These are phyloP conservation scores for Semicossyphus pulcher DNA, from an alignment of 2,113 vertebrate genomes.

Conservation along the genomic window DNA sequence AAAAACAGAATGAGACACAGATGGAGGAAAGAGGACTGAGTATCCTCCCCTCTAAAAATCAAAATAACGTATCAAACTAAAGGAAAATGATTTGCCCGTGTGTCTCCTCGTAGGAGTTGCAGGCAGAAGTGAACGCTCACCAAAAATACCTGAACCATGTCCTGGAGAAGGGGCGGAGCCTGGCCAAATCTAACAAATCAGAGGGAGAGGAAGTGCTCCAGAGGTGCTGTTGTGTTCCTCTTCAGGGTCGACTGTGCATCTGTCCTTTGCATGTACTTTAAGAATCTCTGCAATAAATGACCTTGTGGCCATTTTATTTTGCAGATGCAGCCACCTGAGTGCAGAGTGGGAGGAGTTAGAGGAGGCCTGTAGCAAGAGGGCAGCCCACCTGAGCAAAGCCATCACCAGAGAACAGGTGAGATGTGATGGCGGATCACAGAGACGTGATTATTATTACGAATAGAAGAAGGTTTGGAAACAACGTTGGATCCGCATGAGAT, in stretches of 20 bases:
- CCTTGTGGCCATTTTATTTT: not conserved
- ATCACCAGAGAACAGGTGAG: conserved; percentile 87
- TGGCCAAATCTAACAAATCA: conserved; percentile 77
- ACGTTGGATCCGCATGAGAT: too few relatives aligned
- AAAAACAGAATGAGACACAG: too few relatives aligned
- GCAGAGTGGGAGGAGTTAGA: conserved; percentile 87
- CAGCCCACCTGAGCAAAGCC: conserved; percentile 83
- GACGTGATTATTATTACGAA: not conserved
- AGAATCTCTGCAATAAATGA: not conserved
- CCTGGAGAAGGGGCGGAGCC: conserved; percentile 82
- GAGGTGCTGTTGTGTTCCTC: conserved; percentile 60
- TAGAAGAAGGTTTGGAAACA: too few relatives aligned
- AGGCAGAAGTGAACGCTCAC: conserved; percentile 86
- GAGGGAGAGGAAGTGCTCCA: conserved; percentile 76
- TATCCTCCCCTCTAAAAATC: not conserved
- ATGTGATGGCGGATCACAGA: not conserved
- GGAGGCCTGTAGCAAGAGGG: conserved; percentile 79
- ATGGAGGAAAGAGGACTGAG: too few relatives aligned
- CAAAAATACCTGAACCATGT: conserved; percentile 81
- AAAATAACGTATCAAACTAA: not conserved
- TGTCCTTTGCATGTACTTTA: not conserved
- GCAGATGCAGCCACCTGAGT: conserved; percentile 78
- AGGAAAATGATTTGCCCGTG: too few relatives aligned
- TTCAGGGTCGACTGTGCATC: not conserved
- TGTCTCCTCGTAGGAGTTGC: conserved; percentile 82